Evolutionary conservation across 2,888 invertebrate species (phyloP).

Genomic region (Unio delphinus): DNA sequence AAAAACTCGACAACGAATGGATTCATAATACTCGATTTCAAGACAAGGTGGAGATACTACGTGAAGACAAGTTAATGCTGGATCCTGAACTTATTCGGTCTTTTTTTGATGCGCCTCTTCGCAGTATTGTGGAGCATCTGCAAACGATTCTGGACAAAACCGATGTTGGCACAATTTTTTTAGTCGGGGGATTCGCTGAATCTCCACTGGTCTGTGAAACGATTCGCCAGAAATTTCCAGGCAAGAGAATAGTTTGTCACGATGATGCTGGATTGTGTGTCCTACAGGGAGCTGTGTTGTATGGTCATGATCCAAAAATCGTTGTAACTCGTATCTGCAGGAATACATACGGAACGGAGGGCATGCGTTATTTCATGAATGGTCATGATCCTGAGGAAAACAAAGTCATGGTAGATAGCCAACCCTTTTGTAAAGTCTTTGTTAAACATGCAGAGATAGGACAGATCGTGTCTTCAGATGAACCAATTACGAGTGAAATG

Average conservation of each 20-base stretch:
- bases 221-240: slow-evolving; percentile 4
- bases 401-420: slow-evolving; percentile 4
- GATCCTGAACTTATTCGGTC: neutral
- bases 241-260: slow-evolving; percentile 7
- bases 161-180: neutral
- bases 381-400: slow-evolving; percentile 10
- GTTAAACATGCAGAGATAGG: slow-evolving; percentile 9
- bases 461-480: slow-evolving; percentile 8
- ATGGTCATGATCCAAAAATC: slow-evolving; percentile 13
- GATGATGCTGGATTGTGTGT: slow-evolving; percentile 17
- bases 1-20: neutral
- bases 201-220: slow-evolving; percentile 9
- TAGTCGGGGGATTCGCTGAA: slow-evolving; percentile 23
- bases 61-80: slow-evolving; percentile 10
- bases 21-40: neutral
- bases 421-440: slow-evolving; percentile 20
- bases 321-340: slow-evolving; percentile 12
- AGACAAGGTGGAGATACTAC: slow-evolving; percentile 6
- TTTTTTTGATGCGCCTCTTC: slow-evolving; percentile 10
- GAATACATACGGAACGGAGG: slow-evolving; percentile 14
- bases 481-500: slow-evolving; percentile 10
- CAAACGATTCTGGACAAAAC: slow-evolving; percentile 1
- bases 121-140: slow-evolving; percentile 12
- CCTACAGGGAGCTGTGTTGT: slow-evolving; percentile 17
- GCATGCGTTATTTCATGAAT: slow-evolving; percentile 10